phyloP scores from a whole-genome alignment of 2,797 vertebrate species.

The Dicrostonyx torquatus region DNA sequence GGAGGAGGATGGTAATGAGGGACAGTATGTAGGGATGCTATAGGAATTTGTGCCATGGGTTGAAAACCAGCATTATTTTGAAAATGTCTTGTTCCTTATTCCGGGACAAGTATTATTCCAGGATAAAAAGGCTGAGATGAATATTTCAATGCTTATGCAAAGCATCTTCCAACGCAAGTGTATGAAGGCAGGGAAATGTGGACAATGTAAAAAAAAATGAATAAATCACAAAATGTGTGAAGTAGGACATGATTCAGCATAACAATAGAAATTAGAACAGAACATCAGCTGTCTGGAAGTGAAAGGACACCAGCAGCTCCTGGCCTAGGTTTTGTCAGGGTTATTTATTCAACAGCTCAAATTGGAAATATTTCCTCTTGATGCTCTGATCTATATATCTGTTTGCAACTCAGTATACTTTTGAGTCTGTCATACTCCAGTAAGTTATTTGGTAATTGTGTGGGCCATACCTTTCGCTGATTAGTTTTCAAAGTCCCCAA shows the following conservation, averaged over 20 bases:
- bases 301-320: not conserved
- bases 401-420: not conserved
- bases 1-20: not conserved
- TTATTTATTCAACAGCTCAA: slow-evolving; percentile 8
- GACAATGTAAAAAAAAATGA: not conserved
- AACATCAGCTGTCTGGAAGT: not conserved
- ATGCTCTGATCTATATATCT: not conserved
- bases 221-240: not conserved
- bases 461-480: not conserved
- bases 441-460: not conserved
- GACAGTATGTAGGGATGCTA: not conserved
- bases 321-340: not conserved
- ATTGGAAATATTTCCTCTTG: not conserved
- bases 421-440: not conserved
- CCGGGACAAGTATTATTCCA: not conserved
- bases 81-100: not conserved
- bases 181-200: not conserved
- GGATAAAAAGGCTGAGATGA: not conserved
- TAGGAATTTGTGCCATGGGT: not conserved
- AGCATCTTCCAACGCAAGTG: not conserved
- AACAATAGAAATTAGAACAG: not conserved
- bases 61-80: not conserved
- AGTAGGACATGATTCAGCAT: not conserved
- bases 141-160: not conserved
- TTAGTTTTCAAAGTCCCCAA: slow-evolving; percentile 22